These are phyloP conservation scores for Fragum sueziense DNA, from an alignment of 2,888 invertebrate species.

Conservation along the genomic window DNA sequence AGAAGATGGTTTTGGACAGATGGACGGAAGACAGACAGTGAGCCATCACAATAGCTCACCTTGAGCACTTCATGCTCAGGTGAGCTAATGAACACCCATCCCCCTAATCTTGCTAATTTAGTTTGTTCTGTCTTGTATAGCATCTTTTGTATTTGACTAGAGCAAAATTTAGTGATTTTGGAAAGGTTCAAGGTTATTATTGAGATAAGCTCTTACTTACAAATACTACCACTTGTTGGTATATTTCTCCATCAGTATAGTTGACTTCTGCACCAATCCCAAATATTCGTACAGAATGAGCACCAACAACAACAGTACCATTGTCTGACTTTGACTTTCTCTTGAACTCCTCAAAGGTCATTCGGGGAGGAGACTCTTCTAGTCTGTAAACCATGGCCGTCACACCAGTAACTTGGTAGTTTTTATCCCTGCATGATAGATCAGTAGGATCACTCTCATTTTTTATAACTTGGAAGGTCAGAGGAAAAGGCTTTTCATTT, in stretches of 20 bases:
- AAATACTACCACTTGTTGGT: background rate
- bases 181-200: too few species aligned
- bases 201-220: too few species aligned
- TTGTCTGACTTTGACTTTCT: background rate
- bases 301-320: background rate
- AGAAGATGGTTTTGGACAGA: background rate
- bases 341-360: background rate
- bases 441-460: background rate
- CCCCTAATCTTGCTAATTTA: too few species aligned
- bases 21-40: background rate
- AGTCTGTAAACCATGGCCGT: background rate
- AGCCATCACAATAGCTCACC: background rate
- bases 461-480: background rate
- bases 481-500: background rate
- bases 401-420: background rate
- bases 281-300: background rate
- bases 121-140: too few species aligned
- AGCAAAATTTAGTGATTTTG: too few species aligned
- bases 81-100: too few species aligned
- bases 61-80: too few species aligned
- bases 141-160: too few species aligned
- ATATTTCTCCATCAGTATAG: background rate
- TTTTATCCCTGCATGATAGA: background rate
- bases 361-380: background rate
- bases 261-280: background rate